These are phyloP conservation scores for Lycodopsis pacificus DNA, from an alignment of 2,797 vertebrate species.

Conservation along the genomic window DNA sequence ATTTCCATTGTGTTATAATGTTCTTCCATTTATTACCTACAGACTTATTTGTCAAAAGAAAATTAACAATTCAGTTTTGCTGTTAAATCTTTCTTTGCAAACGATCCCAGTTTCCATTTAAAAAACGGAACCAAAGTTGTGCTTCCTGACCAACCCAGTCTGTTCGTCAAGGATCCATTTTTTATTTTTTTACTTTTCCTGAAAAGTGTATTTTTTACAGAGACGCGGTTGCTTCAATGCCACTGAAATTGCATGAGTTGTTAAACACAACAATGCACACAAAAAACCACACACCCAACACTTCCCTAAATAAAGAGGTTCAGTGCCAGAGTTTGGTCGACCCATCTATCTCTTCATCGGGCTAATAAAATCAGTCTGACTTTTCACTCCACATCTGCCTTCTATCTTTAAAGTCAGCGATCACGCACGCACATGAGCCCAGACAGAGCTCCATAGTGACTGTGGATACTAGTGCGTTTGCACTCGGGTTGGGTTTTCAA, in stretches of 20 bases:
- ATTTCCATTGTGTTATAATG: background rate
- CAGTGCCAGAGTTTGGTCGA: slow-evolving; percentile 24
- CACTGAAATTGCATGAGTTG: background rate
- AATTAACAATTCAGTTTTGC: background rate
- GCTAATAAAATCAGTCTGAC: slow-evolving; percentile 43
- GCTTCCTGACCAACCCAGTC: background rate
- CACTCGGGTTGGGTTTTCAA: background rate
- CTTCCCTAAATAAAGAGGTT: slow-evolving; percentile 41
- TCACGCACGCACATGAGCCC: slow-evolving; percentile 18
- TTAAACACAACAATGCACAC: background rate
- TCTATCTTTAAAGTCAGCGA: slow-evolving; percentile 52
- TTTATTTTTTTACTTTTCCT: background rate
- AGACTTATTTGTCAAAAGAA: background rate
- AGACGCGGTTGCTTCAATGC: slow-evolving; percentile 12
- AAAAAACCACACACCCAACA: too few relatives aligned
- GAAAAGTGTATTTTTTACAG: background rate
- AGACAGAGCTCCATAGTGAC: background rate
- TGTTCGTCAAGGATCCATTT: background rate
- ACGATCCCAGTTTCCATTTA: background rate
- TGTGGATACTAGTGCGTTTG: background rate
- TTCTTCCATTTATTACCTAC: background rate
- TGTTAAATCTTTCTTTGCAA: background rate
- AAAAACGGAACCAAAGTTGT: background rate
- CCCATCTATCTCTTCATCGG: slow-evolving; percentile 45
- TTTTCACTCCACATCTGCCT: slow-evolving; percentile 55